A percentile compares a stretch with the other conserved stretches of the same genome.
These are phyloP conservation scores for Regulus satrapa DNA, from an alignment of 2,113 vertebrate genomes.

Conservation along the genomic window DNA sequence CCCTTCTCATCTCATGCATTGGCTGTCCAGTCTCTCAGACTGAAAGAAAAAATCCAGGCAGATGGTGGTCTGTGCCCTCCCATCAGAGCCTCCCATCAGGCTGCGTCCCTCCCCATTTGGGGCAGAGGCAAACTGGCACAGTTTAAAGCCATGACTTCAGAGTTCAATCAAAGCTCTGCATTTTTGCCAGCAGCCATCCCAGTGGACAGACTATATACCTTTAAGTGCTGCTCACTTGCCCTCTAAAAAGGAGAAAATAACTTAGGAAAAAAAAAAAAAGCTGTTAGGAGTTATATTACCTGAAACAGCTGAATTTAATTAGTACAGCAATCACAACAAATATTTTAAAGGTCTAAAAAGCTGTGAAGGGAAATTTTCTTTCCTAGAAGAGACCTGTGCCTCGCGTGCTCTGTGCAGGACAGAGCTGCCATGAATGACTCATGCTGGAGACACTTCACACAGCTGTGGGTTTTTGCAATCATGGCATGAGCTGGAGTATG, in stretches of 20 bases:
- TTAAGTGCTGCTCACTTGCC: slow-evolving; percentile 31
- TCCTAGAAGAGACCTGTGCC: not conserved
- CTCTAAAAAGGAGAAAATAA: slow-evolving; percentile 28
- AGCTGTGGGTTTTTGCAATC: not conserved
- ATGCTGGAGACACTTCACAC: not conserved
- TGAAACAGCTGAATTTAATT: slow-evolving; percentile 65
- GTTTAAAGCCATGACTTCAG: not conserved
- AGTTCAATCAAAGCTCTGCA: not conserved
- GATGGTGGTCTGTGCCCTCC: not conserved
- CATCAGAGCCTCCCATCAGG: not conserved
- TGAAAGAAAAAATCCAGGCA: not conserved
- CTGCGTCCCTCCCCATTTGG: fast-evolving
- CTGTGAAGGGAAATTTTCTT: slow-evolving; percentile 58
- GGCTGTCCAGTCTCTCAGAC: too few species aligned
- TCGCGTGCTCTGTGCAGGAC: fast-evolving
- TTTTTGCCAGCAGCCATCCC: slow-evolving; percentile 18
- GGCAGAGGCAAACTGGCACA: not conserved
- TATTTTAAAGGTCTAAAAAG: slow-evolving; percentile 55
- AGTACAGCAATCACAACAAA: slow-evolving; percentile 59
- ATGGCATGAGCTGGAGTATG: not conserved
- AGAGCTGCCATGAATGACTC: not conserved
- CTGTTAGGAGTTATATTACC: slow-evolving; percentile 57
- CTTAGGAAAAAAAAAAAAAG: not conserved
- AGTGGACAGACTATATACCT: not conserved
- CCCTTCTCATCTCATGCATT: not conserved